phyloP scores from a whole-genome alignment of 2,888 invertebrate genomes.

The Ormyrus labotus region DNA sequence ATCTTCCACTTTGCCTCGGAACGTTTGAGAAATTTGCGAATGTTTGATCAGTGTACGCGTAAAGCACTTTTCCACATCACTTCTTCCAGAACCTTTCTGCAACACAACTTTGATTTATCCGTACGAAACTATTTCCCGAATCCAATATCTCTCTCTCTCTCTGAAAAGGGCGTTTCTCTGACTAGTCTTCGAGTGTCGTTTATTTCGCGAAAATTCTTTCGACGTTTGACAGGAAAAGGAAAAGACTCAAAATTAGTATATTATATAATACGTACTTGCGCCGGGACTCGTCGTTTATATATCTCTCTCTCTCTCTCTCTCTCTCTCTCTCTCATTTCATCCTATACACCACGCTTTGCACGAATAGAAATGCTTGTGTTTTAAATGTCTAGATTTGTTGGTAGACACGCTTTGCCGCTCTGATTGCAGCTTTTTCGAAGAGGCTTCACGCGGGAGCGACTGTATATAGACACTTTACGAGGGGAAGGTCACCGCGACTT shows the following conservation, averaged over 20 bases:
- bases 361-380: slow-evolving; percentile 54
- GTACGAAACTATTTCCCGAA: slow-evolving; percentile 20
- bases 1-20: background rate
- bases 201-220: background rate
- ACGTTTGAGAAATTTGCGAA: slow-evolving; percentile 29
- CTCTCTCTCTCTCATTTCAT: slow-evolving; percentile 53
- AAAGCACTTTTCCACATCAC: slow-evolving; percentile 47
- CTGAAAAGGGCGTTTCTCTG: slow-evolving; percentile 42
- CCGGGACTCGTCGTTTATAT: slow-evolving; percentile 39
- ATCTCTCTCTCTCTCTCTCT: slow-evolving; percentile 42
- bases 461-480: background rate
- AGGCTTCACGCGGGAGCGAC: background rate
- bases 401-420: slow-evolving; percentile 24
- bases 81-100: slow-evolving; percentile 33
- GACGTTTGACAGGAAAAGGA: background rate
- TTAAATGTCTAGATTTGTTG: slow-evolving; percentile 37
- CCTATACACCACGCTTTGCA: slow-evolving; percentile 60
- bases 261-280: background rate
- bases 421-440: slow-evolving; percentile 26
- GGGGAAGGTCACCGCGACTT: slow-evolving; percentile 3
- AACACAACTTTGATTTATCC: slow-evolving; percentile 27
- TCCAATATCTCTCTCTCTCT: slow-evolving; percentile 38
- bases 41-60: slow-evolving; percentile 35
- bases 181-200: slow-evolving; percentile 49
- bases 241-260: slow-evolving; percentile 33